Conservation (phyloP, 2,113 vertebrate species). For the Gallinago undulata region DNA sequence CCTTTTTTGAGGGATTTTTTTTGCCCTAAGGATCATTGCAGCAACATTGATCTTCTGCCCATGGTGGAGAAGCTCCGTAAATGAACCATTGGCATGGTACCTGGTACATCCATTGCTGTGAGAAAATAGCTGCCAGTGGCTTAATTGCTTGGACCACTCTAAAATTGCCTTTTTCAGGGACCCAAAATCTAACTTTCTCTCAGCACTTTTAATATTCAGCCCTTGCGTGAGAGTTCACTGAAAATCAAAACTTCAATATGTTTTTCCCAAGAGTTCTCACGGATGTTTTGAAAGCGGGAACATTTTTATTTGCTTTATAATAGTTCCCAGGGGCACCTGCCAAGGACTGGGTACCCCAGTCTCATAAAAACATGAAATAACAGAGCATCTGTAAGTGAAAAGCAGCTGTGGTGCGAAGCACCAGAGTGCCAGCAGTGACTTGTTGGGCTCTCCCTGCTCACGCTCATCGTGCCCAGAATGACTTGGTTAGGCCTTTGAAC, state of each 20-base stretch:
- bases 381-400: background rate
- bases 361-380: constrained; percentile 21
- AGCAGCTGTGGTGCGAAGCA: background rate
- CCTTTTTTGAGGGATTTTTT: background rate
- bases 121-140: background rate
- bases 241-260: background rate
- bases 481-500: constrained; percentile 30
- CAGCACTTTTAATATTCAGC: background rate
- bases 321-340: background rate
- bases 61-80: background rate
- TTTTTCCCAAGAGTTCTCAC: background rate
- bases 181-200: background rate
- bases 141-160: background rate
- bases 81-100: background rate
- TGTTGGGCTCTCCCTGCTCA: background rate
- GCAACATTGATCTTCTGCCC: background rate
- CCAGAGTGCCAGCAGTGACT: background rate
- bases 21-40: background rate
- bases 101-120: background rate
- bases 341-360: background rate
- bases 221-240: background rate
- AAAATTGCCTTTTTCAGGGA: background rate
- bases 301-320: background rate
- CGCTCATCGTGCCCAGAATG: background rate
- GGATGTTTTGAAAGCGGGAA: background rate